phyloP scores from a whole-genome alignment of 92 coral and sea anemone genomes.

The Epizoanthus ramosus region DNA sequence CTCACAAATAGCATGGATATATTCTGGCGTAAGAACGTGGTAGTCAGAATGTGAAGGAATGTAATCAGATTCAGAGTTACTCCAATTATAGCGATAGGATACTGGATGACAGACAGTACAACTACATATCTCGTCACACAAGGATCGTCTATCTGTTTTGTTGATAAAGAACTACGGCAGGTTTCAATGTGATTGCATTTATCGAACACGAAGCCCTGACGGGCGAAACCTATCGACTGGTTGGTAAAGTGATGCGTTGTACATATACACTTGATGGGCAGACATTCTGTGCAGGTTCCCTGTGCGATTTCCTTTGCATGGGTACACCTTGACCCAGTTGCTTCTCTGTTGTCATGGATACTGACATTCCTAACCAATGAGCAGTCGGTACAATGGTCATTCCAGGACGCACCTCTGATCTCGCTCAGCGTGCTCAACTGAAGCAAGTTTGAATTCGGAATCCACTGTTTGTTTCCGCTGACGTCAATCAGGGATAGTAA shows the following conservation, averaged over 20 bases:
- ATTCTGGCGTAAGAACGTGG: constrained; percentile 11
- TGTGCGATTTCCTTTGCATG: constrained; percentile 1
- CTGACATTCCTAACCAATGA: constrained; percentile 49
- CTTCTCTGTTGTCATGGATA: neutral
- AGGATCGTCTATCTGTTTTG: constrained; percentile 8
- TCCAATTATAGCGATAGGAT: constrained; percentile 18
- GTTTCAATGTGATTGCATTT: neutral
- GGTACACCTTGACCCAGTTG: neutral
- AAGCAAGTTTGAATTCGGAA: constrained; percentile 46
- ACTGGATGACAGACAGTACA: constrained; percentile 4
- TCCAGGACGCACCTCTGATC: constrained; percentile 67
- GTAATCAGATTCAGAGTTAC: neutral
- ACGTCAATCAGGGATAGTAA: constrained; percentile 50
- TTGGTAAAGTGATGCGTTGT: neutral
- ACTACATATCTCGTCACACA: constrained; percentile 16
- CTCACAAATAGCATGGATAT: constrained; percentile 8
- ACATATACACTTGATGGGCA: constrained; percentile 15
- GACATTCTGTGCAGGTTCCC: constrained; percentile 20
- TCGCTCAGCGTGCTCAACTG: constrained; percentile 38
- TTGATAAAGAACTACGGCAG: neutral
- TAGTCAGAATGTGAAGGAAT: constrained; percentile 4
- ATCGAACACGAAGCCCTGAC: constrained; percentile 18
- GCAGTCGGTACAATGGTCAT: constrained; percentile 41
- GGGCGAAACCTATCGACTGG: constrained; percentile 9
- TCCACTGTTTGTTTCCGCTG: constrained; percentile 38